Evolutionary conservation across 2,888 invertebrate genomes (phyloP).

Genomic region (Arctia plantaginis): DNA sequence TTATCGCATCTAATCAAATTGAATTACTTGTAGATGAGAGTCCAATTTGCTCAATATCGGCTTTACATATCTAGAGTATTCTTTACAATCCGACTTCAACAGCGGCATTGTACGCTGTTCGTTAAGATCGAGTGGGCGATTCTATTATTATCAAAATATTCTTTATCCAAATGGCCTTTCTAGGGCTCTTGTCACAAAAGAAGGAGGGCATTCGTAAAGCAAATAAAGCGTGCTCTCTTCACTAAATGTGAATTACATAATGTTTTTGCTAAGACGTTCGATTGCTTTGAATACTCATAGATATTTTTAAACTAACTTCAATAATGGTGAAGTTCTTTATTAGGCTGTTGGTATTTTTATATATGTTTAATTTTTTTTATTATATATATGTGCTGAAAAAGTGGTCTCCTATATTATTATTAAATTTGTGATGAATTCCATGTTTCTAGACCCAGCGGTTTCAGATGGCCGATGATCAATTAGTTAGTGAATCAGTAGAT

Average conservation of each 20-base stretch:
- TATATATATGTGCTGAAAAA: too few species aligned
- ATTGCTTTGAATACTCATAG: slow-evolving; percentile 47
- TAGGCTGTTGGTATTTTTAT: not conserved
- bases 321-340: not conserved
- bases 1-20: slow-evolving; percentile 50
- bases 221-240: slow-evolving; percentile 73
- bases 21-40: slow-evolving; percentile 49
- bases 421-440: too few species aligned
- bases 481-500: too few species aligned
- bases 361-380: too few species aligned
- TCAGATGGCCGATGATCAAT: too few species aligned
- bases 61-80: slow-evolving; percentile 53
- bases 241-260: slow-evolving; percentile 68
- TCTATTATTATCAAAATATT: slow-evolving; percentile 76
- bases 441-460: too few species aligned
- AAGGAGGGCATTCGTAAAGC: slow-evolving; percentile 65
- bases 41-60: slow-evolving; percentile 59
- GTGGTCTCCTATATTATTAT: too few species aligned
- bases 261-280: slow-evolving; percentile 56
- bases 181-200: slow-evolving; percentile 71
- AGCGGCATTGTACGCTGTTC: slow-evolving; percentile 59
- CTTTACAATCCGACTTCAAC: slow-evolving; percentile 57
- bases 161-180: slow-evolving; percentile 71
- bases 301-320: not conserved
- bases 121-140: slow-evolving; percentile 66